Evolutionary conservation across 1,140 invertebrate genomes (phyloP), one percentile per base, ranked within the genome.

Genomic region (Andricus grossulariae): DNA sequence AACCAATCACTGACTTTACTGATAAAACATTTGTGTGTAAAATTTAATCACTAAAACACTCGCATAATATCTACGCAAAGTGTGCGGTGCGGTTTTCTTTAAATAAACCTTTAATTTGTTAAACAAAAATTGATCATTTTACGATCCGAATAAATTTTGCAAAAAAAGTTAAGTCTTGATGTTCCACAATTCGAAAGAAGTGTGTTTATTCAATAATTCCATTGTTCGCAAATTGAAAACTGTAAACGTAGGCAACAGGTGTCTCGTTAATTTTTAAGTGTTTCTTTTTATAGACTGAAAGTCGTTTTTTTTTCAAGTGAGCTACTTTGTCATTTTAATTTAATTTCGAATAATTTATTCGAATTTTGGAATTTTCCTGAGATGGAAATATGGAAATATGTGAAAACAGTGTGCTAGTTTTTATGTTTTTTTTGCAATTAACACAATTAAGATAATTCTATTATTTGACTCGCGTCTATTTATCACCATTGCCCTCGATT

Each of bases 231-330:
- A 71, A 71, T 21, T 49, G 5, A 72, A 55, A 73, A 66, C 60
- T 66, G 60, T 66, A n/a, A 66, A 66, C 60, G 60, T 66, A 66
- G 39, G 32, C 60, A 66, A 66, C 60, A 66, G 60, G 60, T 66
- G 60, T 39, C 25, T 39, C 15, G 6, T 60, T n/a, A 16, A 66
- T 2, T 39, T 15, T 32, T 39, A 39, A 39, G 16, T 66, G 16
- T 66, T 39, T 16, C 21, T 39, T 66, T 21, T 21, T 39, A 5
- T 39, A 39, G 16, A 66, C 39, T n/a, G 7, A n/a, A n/a, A n/a
- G 5, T 15, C 25, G 0, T 39, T 15, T 39, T n/a, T 60, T 60
- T 15, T 12, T 39, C n/a, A n/a, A 13, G 5, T 32, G 19, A 13
- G 11, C 10, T 54, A 19, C n/a, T 54, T 54, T 18, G 0, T 18